A percentile compares a stretch with the other conserved stretches of the same genome.
Evolutionary conservation across 2,888 invertebrate genomes (phyloP).

Genomic region (Phaonia tiefii): DNA sequence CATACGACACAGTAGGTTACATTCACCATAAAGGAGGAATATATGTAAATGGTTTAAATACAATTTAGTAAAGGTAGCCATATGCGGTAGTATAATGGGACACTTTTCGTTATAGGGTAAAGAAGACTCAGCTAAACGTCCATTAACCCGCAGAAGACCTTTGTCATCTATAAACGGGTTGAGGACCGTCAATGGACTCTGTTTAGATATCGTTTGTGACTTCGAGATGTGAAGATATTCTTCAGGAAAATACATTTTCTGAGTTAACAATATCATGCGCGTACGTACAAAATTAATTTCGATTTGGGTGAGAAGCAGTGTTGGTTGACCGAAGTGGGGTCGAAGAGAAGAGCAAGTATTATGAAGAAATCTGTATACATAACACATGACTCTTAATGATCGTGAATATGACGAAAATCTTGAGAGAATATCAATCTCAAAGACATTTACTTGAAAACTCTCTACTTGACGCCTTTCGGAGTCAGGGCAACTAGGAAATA

Average conservation of each 20-base stretch:
- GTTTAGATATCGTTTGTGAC: not conserved
- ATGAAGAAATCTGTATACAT: not conserved
- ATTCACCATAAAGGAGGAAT: constrained; percentile 20
- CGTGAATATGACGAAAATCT: not conserved
- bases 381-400: not conserved
- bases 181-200: too few species aligned
- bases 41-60: not conserved
- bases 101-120: constrained; percentile 21
- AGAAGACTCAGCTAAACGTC: constrained; percentile 12
- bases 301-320: not conserved
- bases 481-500: not conserved
- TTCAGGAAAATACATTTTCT: not conserved
- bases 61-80: constrained; percentile 21
- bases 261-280: not conserved
- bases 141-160: constrained; percentile 26
- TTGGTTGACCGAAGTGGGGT: not conserved
- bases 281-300: not conserved
- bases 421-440: too few species aligned
- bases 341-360: not conserved
- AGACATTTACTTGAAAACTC: too few species aligned
- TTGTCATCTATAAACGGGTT: constrained; percentile 25
- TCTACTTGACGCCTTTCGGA: too few species aligned
- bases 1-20: constrained; percentile 16
- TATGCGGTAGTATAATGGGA: constrained; percentile 38
- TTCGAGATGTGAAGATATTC: not conserved